A percentile compares a stretch with the other conserved stretches of the same genome.
Evolutionary conservation across 1,140 invertebrate genomes (phyloP).

Genomic region (Zophobas morio): DNA sequence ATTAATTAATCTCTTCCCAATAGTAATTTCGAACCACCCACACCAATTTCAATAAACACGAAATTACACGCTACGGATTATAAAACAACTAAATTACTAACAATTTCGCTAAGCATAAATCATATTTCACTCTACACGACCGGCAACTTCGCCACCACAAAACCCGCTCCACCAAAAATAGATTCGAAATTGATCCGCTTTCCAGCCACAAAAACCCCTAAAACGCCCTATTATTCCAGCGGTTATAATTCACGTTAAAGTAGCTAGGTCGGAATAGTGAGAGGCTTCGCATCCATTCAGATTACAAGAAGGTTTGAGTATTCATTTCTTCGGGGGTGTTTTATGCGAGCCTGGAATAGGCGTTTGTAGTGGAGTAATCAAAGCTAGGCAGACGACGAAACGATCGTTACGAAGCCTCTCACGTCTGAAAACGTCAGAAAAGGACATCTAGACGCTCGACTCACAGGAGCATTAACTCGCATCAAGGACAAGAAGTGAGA

Average conservation of each 20-base stretch:
- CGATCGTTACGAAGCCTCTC: slow-evolving; percentile 40
- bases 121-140: no score
- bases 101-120: no score
- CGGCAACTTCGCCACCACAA: no score
- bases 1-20: no score
- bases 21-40: no score
- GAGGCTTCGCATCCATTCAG: slow-evolving; percentile 13
- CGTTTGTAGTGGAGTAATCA: slow-evolving; percentile 31
- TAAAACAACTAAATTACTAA: no score
- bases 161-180: no score
- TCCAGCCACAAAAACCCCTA: neutral
- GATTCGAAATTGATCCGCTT: no score
- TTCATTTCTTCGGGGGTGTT: slow-evolving; percentile 34
- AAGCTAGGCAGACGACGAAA: slow-evolving; percentile 22
- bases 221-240: slow-evolving; percentile 27
- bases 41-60: no score
- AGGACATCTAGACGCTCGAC: slow-evolving; percentile 25
- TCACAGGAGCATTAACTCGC: slow-evolving; percentile 41
- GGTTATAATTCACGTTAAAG: slow-evolving; percentile 12
- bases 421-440: slow-evolving; percentile 45
- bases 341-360: slow-evolving; percentile 34
- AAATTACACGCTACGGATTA: no score
- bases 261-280: slow-evolving; percentile 17
- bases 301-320: slow-evolving; percentile 28
- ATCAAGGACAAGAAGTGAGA: slow-evolving; percentile 27